Evolutionary conservation across 2,797 vertebrate species (phyloP), one percentile per base, ranked within the genome.

Genomic region (Taeniopygia guttata): DNA sequence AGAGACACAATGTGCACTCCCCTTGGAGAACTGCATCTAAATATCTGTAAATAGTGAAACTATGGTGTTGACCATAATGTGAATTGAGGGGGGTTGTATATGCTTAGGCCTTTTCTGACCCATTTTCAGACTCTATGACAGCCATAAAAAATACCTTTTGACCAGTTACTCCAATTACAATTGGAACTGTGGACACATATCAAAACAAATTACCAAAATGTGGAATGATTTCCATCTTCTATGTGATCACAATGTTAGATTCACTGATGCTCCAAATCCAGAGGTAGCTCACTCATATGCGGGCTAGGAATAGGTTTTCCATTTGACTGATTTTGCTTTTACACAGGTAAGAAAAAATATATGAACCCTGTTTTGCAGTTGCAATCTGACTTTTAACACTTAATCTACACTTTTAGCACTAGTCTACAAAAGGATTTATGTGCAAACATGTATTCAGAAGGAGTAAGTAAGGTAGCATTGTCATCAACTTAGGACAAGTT

Each of bases 31-130:
- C 4, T 49, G 30, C 55, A 82, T 34, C 48, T 78, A 64, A 84
- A 7, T 49, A 68, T 18, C n/a, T 34, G 6, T 14, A 49, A 34
- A 43, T 1, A 62, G 42, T 26, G 38, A 66, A 66, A 9, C 29
- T 34, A 3, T 6, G 19, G 48, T 32, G 30, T 22, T 70, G 21
- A 58, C 8, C 1, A 0, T 11, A n/a, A 86, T 1, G 1, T 9
- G 48, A 58, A 45, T 9, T 27, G 16, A 30, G 18, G 11, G 29
- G 0, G 0, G 3, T 2, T 52, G 45, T 11, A 49, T 38, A 43
- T 3, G 18, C 42, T 42, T 52, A 18, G 26, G 59, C 27, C 55
- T 74, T 84, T 87, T 80, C 43, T 49, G 32, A 66, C 19, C 16
- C 27, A 49, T 42, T 78, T 91, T 66, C 45, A 70, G 49, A 7